Conservation (phyloP, 2,797 vertebrate species). For the Naso thynnoides region DNA sequence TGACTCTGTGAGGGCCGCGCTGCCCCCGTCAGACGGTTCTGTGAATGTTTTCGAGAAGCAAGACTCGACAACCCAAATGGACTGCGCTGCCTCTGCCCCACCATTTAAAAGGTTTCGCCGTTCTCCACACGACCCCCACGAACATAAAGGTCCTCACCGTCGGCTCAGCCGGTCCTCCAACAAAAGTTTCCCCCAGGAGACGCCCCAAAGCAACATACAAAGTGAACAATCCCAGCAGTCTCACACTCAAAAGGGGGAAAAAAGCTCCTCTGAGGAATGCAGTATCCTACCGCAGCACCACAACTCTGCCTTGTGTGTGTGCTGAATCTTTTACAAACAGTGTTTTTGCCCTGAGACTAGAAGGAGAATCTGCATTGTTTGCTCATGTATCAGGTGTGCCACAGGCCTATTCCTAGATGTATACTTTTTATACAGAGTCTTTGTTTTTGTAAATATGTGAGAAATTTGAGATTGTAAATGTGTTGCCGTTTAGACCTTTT, state of each 20-base stretch:
- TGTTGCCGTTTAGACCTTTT: slow-evolving; percentile 41
- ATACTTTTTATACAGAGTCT: slow-evolving; percentile 64
- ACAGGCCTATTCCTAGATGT: slow-evolving; percentile 58
- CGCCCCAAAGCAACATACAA: slow-evolving; percentile 28
- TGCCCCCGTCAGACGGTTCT: slow-evolving; percentile 35
- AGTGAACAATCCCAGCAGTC: slow-evolving; percentile 52
- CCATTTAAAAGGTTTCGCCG: slow-evolving; percentile 62
- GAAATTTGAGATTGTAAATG: slow-evolving; percentile 62
- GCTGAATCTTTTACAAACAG: slow-evolving; percentile 58
- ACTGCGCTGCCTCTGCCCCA: slow-evolving; percentile 39
- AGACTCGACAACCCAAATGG: slow-evolving; percentile 59
- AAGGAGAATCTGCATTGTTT: slow-evolving; percentile 43
- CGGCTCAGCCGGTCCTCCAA: slow-evolving; percentile 25
- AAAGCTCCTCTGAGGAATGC: slow-evolving; percentile 64
- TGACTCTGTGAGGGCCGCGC: slow-evolving; percentile 41
- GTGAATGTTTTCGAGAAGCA: slow-evolving; percentile 71
- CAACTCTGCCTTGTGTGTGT: slow-evolving; percentile 76
- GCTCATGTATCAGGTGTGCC: slow-evolving; percentile 42
- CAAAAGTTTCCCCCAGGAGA: slow-evolving; percentile 49
- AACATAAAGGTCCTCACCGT: slow-evolving; percentile 34
- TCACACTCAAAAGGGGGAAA: slow-evolving; percentile 42
- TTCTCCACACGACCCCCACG: slow-evolving; percentile 19
- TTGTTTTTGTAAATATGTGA: slow-evolving; percentile 70
- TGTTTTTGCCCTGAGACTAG: background rate
- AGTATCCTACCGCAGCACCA: slow-evolving; percentile 64